phyloP scores from a whole-genome alignment of 2,888 invertebrate species.

The Drosophila setosimentum region DNA sequence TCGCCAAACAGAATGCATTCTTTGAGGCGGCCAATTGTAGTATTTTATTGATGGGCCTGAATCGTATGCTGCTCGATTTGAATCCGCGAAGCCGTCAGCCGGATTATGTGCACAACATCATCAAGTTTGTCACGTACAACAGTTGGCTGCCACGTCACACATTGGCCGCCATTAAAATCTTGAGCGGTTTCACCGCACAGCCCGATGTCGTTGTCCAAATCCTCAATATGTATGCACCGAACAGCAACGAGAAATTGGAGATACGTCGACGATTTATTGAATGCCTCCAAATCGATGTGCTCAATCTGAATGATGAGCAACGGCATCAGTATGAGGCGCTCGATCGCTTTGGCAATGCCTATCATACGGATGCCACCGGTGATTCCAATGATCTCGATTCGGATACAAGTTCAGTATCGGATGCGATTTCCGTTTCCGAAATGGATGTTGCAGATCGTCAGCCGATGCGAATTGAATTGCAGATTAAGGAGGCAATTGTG shows the following conservation, averaged over 20 bases:
- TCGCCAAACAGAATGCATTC: constrained; percentile 91
- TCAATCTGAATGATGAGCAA: constrained; percentile 14
- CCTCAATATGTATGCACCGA: constrained; percentile 90
- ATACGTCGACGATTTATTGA: constrained; percentile 95
- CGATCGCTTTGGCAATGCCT: constrained; percentile 14
- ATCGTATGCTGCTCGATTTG: constrained; percentile 92
- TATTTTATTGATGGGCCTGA: constrained; percentile 90
- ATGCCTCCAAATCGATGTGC: constrained; percentile 89
- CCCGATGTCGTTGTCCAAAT: constrained; percentile 90
- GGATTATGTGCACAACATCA: constrained; percentile 91
- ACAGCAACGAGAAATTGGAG: constrained; percentile 87
- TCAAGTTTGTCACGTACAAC: constrained; percentile 90
- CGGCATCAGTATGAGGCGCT: constrained; percentile 8
- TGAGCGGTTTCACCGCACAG: constrained; percentile 88
- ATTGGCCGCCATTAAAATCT: constrained; percentile 89
- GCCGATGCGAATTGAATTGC: constrained; percentile 72
- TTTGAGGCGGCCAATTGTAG: constrained; percentile 89
- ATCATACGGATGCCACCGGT: background rate
- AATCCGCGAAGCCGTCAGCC: constrained; percentile 91
- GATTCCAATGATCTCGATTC: background rate
- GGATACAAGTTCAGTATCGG: background rate
- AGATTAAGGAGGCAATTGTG: constrained; percentile 88
- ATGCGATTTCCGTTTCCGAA: background rate
- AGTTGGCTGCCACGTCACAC: constrained; percentile 89
- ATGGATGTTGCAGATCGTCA: constrained; percentile 29